Evolutionary conservation across 2,113 vertebrate species (phyloP), one percentile per base, ranked within the genome.

Genomic region (Poeciliopsis prolifica): DNA sequence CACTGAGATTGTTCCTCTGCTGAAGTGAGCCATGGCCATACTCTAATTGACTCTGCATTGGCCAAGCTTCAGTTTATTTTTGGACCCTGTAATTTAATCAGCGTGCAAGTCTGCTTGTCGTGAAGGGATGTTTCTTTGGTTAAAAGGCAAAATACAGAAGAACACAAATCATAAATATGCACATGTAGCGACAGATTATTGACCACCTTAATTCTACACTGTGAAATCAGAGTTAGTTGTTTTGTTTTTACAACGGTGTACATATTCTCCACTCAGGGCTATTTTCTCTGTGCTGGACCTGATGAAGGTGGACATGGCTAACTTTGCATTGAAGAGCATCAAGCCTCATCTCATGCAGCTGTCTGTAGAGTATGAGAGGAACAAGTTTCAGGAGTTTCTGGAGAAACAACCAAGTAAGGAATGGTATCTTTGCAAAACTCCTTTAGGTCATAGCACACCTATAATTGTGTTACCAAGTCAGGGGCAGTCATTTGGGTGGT

Each of bases 291-390:
- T 97, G 24, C 88, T 99, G 93, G 96, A 98, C 92, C 91, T 97
- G 70, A 99, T 99, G 98, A 99, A 98, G 93, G 90, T 98, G 74
- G 98, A 99, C 92, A 97, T 98, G 97, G 97, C 96, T 19, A 99
- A 99, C 93, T 98, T 99, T 84, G 94, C 97, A 61, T 86, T 99
- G 86, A 96, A 86, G 81, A 98, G 97, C 92, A 94, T 99, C 83
- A 92, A 96, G 79, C 97, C 98, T 29, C 97, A 97, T 85, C 94
- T 99, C 88, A 95, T 98, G 95, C 96, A 98, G 89, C 97, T 98
- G 71, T 98, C 97, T 0, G 97, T 96, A 37, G 97, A 99, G 77
- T 99, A 98, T n/a, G 97, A 99, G 91, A 96, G 97, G 87, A 96
- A 95, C 91, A 98, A 98, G 89, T 99, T 99, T 93, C 96, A 98